Base-by-base conservation (phyloP, 2,888 invertebrate species). In the Myopa tessellatipennis region DNA sequence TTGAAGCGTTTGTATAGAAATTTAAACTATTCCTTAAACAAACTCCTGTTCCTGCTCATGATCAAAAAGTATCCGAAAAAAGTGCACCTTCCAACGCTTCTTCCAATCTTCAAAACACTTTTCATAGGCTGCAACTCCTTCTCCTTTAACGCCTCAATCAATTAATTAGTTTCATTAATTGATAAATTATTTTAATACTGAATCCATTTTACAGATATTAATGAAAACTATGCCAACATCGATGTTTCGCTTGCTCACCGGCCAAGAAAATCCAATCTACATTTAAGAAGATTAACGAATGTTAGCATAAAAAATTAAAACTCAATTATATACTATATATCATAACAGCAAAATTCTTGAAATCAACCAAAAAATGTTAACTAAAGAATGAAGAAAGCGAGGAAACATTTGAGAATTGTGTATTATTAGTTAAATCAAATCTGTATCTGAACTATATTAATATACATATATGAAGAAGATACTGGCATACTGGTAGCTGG, bases 141-240 rank as follows among this genome's bases (percentile, higher is more conserved):
- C 26, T 26, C 26, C 26, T 26, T 26, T 26, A 26, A 1, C 26
- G 26, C 26, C 26, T 26, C 26, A 26, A 26, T 1, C 2, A 26
- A 26, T 26, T 26, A 1, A 1, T 50, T 50, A 10, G 50, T 50
- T 50, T 50, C 14, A 50, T 14, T 50, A 26, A 63, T 76, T 34
- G 74, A 76, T 14, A 40, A 52, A 60, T 68, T 45, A 14, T 72
- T 72, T 26, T 26, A 26, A 26, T 26, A 26, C 26, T 26, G 1
- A 26, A 26, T 26, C 52, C 3, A 12, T 77, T 80, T 91, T 91
- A 34, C 92, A 98, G 98, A 99, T 99, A 85, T 93, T 98, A 85
- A 99, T 99, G 99, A 99, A 99, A 91, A 99, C 99, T 79, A 99
- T 99, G 99, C 99, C 99, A 85, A 99, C 99, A 83, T 99, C 99